phyloP scores from a whole-genome alignment of 2,797 vertebrate species.

The Pseudomugil gertrudae region DNA sequence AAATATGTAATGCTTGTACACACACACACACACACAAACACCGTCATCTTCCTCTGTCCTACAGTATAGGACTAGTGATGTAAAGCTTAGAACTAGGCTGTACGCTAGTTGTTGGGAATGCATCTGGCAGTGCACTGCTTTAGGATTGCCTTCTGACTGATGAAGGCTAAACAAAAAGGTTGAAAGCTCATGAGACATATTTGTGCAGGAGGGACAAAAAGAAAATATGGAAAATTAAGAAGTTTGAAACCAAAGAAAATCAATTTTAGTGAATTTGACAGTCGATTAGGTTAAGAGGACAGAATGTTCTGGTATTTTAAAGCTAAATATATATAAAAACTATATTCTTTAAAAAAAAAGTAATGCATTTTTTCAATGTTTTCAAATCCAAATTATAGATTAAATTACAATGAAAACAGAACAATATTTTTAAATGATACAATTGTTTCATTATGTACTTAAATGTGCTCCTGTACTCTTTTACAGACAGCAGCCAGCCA shows the following conservation, averaged over 20 bases:
- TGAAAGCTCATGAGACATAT: conserved; percentile 17
- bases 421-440: conserved; percentile 3
- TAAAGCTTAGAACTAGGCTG: conserved; percentile 44
- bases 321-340: not conserved
- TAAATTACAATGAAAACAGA: not conserved
- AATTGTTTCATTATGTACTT: not conserved
- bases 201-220: conserved; percentile 18
- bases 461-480: conserved; percentile 83
- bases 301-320: not conserved
- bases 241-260: conserved; percentile 8
- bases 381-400: conserved; percentile 10
- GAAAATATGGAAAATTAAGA: conserved; percentile 5
- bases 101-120: conserved; percentile 54
- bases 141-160: conserved; percentile 29
- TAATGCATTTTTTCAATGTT: not conserved
- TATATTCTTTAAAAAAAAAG: not conserved
- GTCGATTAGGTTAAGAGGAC: not conserved
- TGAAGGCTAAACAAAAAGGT: conserved; percentile 15
- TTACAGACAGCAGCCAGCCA: conserved; percentile 80
- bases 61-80: conserved; percentile 31
- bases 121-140: conserved; percentile 69
- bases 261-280: conserved; percentile 11
- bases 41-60: conserved; percentile 23
- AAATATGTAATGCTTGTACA: conserved; percentile 15
- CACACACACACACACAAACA: conserved; percentile 27